A percentile compares a stretch with the other conserved stretches of the same genome.
Evolutionary conservation across 2,888 invertebrate species (phyloP).

Genomic region (Pandemis corylana): DNA sequence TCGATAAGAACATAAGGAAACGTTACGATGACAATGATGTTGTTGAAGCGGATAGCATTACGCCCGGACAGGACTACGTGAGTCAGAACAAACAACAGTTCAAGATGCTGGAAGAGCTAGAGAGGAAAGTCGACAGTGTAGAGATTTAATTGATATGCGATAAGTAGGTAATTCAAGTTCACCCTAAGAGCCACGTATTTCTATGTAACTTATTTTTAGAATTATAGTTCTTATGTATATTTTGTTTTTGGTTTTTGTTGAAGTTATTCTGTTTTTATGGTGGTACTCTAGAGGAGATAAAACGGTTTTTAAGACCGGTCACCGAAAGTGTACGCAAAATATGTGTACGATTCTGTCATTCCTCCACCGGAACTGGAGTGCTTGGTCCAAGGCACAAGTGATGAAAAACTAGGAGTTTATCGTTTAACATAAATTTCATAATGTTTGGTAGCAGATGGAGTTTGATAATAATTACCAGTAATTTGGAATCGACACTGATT

Average conservation of each 20-base stretch:
- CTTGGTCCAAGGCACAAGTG: conserved; percentile 13
- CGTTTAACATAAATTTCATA: no score
- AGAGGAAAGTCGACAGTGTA: neutral
- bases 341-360: conserved; percentile 29
- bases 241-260: neutral
- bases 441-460: no score
- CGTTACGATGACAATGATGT: neutral
- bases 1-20: neutral
- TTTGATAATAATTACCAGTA: no score
- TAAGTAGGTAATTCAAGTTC: neutral
- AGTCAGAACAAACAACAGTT: neutral
- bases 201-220: conserved; percentile 24
- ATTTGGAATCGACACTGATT: no score
- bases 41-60: no score
- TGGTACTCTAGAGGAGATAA: no score
- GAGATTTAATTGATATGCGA: neutral
- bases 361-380: conserved; percentile 30
- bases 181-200: conserved; percentile 14
- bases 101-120: neutral
- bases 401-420: no score
- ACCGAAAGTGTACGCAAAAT: conserved; percentile 17
- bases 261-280: neutral
- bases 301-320: conserved; percentile 4
- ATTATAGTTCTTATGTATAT: neutral
- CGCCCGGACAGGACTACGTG: no score